These are phyloP conservation scores for Centropus bengalensis DNA, from an alignment of 2,113 vertebrate genomes.

Conservation along the genomic window DNA sequence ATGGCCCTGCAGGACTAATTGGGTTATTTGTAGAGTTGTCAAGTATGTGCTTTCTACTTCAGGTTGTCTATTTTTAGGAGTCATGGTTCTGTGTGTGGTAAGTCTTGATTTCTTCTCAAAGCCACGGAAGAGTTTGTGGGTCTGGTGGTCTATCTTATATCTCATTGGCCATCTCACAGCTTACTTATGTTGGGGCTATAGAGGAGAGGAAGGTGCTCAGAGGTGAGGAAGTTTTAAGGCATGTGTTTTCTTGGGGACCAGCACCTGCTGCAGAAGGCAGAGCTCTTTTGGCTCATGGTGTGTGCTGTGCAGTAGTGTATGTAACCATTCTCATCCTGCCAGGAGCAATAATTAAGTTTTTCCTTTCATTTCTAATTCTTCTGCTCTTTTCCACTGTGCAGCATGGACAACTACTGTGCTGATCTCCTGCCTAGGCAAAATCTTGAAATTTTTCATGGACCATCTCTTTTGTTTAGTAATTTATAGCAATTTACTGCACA, in stretches of 20 bases:
- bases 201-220: not conserved
- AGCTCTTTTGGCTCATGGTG: not conserved
- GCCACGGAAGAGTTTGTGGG: not conserved
- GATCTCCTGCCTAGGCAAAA: not conserved
- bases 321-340: not conserved
- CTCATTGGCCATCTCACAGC: not conserved
- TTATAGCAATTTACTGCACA: not conserved
- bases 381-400: not conserved
- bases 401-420: not conserved
- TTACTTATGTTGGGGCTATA: not conserved
- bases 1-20: not conserved
- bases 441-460: not conserved
- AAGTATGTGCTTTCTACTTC: not conserved
- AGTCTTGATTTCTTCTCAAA: not conserved
- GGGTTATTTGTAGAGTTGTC: not conserved
- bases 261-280: not conserved
- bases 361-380: not conserved
- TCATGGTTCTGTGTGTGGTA: not conserved
- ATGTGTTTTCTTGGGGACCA: not conserved
- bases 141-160: not conserved
- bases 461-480: not conserved
- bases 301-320: not conserved
- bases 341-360: not conserved
- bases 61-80: constrained; percentile 15
- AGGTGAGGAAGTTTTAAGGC: not conserved